Evolutionary conservation across 2,888 invertebrate species (phyloP), one percentile per base, ranked within the genome.

Genomic region (Meteorus colon): DNA sequence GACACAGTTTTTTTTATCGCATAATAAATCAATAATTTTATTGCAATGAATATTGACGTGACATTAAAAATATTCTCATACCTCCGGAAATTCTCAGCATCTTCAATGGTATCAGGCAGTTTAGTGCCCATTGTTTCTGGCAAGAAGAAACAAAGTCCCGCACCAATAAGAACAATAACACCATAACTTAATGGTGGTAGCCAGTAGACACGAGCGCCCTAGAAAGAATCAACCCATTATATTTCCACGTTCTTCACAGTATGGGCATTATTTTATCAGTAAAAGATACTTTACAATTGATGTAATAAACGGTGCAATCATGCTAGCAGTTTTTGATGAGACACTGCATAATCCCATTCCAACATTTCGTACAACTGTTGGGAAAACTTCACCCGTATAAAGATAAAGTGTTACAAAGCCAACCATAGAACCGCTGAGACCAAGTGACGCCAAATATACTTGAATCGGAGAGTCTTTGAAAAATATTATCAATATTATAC

Each of bases 321-420:
- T 96, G 0, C 97, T 96, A 12, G 97, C 97, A 69, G 96, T 89
- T 82, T 97, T 92, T 0, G 97, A 97, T 77, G 94, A 93, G 89
- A 96, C 95, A 0, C 97, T 97, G 29, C 96, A 94, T 8, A 95
- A 90, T 0, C 97, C 97, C 77, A 97, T 93, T 0, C 96, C 97
- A 45, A 95, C 93, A 86, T 97, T 97, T 69, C 98, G 92, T 0
- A 97, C 94, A 5, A 97, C 95, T 0, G 98, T 98, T 0, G 98
- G 97, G 87, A 96, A 97, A 19, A 96, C 90, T 90, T 98, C 98
- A 0, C 96, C 96, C 0, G 95, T 95, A 88, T 96, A 97, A 10
- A 97, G 92, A 87, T 97, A 98, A 10, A 96, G 94, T 1, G 96
- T 95, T 4, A 96, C 95, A 86, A 97, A 98, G 8, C 95, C 93